Conservation (phyloP, 2,113 vertebrate species). For the Cercocebus atys region DNA sequence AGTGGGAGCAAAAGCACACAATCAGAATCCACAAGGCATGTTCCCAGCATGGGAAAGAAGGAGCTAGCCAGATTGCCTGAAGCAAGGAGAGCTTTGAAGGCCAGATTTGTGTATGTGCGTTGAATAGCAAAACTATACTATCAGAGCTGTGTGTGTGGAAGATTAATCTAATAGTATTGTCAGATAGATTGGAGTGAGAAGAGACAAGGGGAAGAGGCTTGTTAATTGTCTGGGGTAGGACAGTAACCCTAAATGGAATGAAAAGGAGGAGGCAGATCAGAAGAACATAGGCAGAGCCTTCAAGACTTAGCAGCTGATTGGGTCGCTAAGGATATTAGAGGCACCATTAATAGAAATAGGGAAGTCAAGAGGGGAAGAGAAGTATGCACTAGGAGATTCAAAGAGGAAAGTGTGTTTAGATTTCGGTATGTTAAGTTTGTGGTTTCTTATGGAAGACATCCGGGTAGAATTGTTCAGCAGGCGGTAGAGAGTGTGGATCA, state of each 20-base stretch:
- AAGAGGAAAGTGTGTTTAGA: constrained; percentile 66
- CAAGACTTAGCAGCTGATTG: constrained; percentile 21
- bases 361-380: constrained; percentile 63
- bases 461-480: neutral
- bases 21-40: neutral
- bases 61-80: neutral
- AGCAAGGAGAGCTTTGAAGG: neutral
- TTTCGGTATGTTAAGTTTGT: constrained; percentile 51
- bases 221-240: neutral
- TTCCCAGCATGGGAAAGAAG: neutral
- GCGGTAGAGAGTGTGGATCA: neutral
- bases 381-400: constrained; percentile 35
- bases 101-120: neutral
- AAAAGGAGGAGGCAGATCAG: neutral
- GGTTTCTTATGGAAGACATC: constrained; percentile 59
- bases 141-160: neutral
- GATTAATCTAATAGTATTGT: neutral
- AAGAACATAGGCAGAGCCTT: neutral
- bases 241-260: neutral
- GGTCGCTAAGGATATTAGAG: neutral
- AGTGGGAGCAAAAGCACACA: neutral
- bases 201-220: neutral
- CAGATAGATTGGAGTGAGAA: neutral
- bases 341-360: constrained; percentile 64
- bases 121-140: neutral